Evolutionary conservation across 2,888 invertebrate species (phyloP), one percentile per base, ranked within the genome.

Genomic region (Drepana falcataria): DNA sequence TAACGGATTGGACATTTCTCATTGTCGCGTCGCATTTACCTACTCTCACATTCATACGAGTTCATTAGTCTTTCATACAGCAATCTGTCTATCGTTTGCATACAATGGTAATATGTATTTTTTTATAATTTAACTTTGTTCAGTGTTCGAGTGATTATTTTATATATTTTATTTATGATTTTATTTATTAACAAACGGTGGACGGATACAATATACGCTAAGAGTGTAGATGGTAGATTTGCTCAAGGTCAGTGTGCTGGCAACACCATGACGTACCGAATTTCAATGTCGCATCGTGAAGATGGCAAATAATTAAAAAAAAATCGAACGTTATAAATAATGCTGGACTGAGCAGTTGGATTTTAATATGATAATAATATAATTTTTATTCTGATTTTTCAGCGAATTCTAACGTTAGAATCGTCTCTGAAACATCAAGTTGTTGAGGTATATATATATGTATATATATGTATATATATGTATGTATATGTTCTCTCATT

Each of bases 171-270:
- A 44, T 44, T 9, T 4, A 9, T 9, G 6, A 2, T 41, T 41
- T 7, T 44, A 3, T 44, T 44, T 9, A 3, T 9, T 44, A 9
- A 44, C 9, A 44, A 44, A 44, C 44, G 44, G 44, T 44, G 44
- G 44, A 44, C 44, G 44, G 44, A 44, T 44, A 2, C 9, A 44
- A 40, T 1, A 3, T 40, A 6, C 7, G 6, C 3, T 35, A 9
- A 37, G 40, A 56, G 53, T 60, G 64, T 68, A 64, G 63, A 52
- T 65, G 58, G 60, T 62, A 64, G 55, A 63, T 61, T 71, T 71
- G 71, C 71, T 71, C 71, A 71, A 69, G 53, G 53, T 55, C 60
- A 56, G 56, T 51, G 57, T 53, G 60, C 60, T 68, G 68, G 66
- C 58, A 64, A 61, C 62, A 62, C 57, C 58, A 53, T 57, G 57